These are phyloP conservation scores for Ptychodera flava DNA, from an alignment of 35 echinoderm and acorn worm genomes.

Conservation along the genomic window DNA sequence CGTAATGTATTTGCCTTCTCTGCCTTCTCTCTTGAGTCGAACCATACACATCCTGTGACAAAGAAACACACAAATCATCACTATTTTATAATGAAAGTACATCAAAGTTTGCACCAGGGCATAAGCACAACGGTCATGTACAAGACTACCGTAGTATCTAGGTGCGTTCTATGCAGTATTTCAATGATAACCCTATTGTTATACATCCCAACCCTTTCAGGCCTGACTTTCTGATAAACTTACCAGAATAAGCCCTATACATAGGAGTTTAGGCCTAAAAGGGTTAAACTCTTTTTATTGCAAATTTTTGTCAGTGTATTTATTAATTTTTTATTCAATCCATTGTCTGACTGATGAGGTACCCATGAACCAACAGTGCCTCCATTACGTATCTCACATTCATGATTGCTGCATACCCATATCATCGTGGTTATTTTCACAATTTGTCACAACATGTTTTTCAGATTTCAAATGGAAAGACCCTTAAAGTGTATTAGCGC, in stretches of 20 bases:
- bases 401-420: too few species aligned
- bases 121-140: background rate
- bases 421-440: too few species aligned
- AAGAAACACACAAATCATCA: constrained; percentile 8
- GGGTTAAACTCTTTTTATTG: too few species aligned
- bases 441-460: too few species aligned
- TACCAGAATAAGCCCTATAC: background rate
- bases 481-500: too few species aligned
- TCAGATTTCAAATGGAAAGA: too few species aligned
- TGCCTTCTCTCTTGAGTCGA: constrained; percentile 70
- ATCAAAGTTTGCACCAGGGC: background rate
- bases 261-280: too few species aligned
- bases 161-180: background rate
- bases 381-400: too few species aligned
- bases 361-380: too few species aligned
- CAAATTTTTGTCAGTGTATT: too few species aligned
- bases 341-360: too few species aligned
- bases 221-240: background rate
- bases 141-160: background rate
- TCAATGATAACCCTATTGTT: background rate
- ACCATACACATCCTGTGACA: constrained; percentile 86
- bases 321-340: too few species aligned
- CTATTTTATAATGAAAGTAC: background rate
- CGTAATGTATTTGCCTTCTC: constrained; percentile 88
- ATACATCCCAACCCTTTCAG: background rate